Conservation (phyloP, 2,797 vertebrate species). For the Yasuhikotakia modesta region DNA sequence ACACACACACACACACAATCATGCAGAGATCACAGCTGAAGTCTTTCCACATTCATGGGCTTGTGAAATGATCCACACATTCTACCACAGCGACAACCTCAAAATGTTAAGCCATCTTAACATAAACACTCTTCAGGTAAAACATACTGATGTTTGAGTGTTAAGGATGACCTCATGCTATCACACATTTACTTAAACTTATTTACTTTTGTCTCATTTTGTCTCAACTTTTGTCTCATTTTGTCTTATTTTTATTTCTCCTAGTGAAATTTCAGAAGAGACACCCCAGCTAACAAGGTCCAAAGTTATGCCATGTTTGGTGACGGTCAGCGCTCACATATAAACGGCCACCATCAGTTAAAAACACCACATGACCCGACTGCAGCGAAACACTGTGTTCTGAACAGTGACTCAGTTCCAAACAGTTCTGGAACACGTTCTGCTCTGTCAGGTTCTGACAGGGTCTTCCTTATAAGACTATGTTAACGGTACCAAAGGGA, state of each 20-base stretch:
- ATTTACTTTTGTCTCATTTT: too few relatives aligned
- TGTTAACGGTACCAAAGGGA: conserved; percentile 71
- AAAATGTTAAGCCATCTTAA: background rate
- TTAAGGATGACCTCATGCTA: too few relatives aligned
- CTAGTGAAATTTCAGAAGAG: too few relatives aligned
- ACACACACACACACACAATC: too few relatives aligned
- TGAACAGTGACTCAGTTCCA: conserved; percentile 65
- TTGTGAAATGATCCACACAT: conserved; percentile 11
- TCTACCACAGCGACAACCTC: background rate
- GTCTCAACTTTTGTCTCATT: too few relatives aligned
- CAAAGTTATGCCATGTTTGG: conserved; percentile 49
- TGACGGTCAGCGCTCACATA: conserved; percentile 18
- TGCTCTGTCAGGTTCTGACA: conserved; percentile 57
- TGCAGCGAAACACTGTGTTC: conserved; percentile 60
- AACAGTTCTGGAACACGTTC: conserved; percentile 52
- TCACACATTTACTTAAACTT: too few relatives aligned
- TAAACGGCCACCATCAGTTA: conserved; percentile 57
- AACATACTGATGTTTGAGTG: too few relatives aligned
- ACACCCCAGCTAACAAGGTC: background rate
- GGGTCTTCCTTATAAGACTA: conserved; percentile 78
- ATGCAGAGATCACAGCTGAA: conserved; percentile 35
- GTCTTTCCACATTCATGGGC: conserved; percentile 45
- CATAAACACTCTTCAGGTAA: background rate
- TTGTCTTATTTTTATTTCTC: too few relatives aligned
- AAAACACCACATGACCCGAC: conserved; percentile 29